These are phyloP conservation scores for Leptinotarsa peninsularis DNA, from an alignment of 2,888 invertebrate genomes.

Conservation along the genomic window DNA sequence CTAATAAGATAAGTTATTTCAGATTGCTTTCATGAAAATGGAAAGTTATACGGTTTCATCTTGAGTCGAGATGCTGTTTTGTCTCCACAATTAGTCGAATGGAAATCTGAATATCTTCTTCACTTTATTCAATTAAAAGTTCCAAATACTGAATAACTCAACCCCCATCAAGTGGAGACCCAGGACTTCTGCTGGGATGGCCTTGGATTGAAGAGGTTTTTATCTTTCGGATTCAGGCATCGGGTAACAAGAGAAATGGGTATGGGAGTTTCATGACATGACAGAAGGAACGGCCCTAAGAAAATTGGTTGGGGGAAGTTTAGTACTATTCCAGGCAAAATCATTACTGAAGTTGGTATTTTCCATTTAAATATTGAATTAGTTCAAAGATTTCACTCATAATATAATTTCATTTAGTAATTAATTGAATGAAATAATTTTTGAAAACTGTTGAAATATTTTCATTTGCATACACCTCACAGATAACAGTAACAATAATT, in stretches of 20 bases:
- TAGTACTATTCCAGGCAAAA: too few species aligned
- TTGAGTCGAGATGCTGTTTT: conserved; percentile 34
- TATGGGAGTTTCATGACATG: not conserved
- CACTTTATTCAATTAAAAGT: conserved; percentile 39
- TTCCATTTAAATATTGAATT: too few species aligned
- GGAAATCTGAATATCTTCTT: conserved; percentile 37
- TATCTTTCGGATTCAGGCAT: not conserved
- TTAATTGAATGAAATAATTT: too few species aligned
- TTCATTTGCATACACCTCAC: too few species aligned
- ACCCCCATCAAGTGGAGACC: conserved; percentile 8
- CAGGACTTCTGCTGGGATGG: conserved; percentile 6
- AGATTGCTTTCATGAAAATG: conserved; percentile 46
- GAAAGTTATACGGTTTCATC: conserved; percentile 43
- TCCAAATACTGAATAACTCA: conserved; percentile 14
- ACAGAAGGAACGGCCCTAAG: not conserved
- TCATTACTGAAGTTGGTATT: too few species aligned
- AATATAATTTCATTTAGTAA: too few species aligned
- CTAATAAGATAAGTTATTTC: conserved; percentile 53
- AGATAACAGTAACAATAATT: too few species aligned
- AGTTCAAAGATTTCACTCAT: too few species aligned
- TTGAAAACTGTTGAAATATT: too few species aligned
- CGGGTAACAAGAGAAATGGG: not conserved
- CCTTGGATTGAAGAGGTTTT: conserved; percentile 5
- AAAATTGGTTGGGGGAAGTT: not conserved
- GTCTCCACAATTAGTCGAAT: conserved; percentile 48